These are phyloP conservation scores for Drusus annulatus DNA, from an alignment of 1,140 invertebrate species.

Conservation along the genomic window DNA sequence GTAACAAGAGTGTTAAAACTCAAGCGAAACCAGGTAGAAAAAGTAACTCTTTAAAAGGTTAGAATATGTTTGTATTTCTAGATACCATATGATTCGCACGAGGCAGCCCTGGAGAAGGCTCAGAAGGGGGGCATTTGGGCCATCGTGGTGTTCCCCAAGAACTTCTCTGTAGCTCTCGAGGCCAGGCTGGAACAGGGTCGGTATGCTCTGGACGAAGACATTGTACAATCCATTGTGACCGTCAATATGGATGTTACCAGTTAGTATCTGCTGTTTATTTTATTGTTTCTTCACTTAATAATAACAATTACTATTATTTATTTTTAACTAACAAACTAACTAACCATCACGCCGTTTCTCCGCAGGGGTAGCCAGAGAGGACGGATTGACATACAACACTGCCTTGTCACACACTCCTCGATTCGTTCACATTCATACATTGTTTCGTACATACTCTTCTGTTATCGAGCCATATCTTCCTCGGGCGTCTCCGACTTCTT, in stretches of 20 bases:
- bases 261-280: slow-evolving; percentile 69
- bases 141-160: slow-evolving; percentile 84
- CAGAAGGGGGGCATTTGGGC: slow-evolving; percentile 85
- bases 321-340: no score
- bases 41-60: no score
- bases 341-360: no score
- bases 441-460: no score
- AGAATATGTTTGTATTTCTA: slow-evolving; percentile 54
- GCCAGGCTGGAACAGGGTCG: slow-evolving; percentile 79
- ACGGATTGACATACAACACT: no score
- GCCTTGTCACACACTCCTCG: no score
- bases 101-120: slow-evolving; percentile 79
- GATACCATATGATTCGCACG: slow-evolving; percentile 70
- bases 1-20: not conserved
- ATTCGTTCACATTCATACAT: no score
- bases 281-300: not conserved
- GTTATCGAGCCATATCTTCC: no score
- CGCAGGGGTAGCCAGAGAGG: no score
- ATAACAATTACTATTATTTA: no score
- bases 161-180: slow-evolving; percentile 86
- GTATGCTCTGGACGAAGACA: slow-evolving; percentile 78
- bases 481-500: no score
- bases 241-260: slow-evolving; percentile 93
- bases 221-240: slow-evolving; percentile 81
- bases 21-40: not conserved